Percentiles rank a stretch among this genome's conserved stretches.
phyloP scores from a whole-genome alignment of 2,888 invertebrate species.

The Halocaridina rubra region DNA sequence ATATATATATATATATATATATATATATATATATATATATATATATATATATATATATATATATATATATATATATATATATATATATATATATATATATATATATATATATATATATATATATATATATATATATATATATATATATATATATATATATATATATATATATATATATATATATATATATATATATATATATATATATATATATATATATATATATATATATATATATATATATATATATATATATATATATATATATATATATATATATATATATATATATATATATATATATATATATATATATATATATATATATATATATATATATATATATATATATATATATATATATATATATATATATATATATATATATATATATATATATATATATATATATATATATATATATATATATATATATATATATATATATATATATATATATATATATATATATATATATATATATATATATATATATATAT shows the following conservation, averaged over 20 bases:
- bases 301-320: background rate
- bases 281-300: background rate
- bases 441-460: background rate
- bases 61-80: background rate
- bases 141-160: too few relatives aligned
- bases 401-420: background rate
- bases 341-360: background rate
- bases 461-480: background rate
- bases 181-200: too few relatives aligned
- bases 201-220: too few relatives aligned
- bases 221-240: too few relatives aligned
- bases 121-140: too few relatives aligned
- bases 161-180: too few relatives aligned
- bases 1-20: background rate
- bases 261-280: too few relatives aligned
- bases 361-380: background rate
- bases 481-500: background rate
- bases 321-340: background rate
- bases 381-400: background rate
- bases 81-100: background rate
- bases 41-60: background rate
- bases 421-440: background rate
- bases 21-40: background rate
- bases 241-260: too few relatives aligned
- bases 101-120: background rate